phyloP scores from a whole-genome alignment of 2,797 vertebrate species.

The Darevskia mixta region DNA sequence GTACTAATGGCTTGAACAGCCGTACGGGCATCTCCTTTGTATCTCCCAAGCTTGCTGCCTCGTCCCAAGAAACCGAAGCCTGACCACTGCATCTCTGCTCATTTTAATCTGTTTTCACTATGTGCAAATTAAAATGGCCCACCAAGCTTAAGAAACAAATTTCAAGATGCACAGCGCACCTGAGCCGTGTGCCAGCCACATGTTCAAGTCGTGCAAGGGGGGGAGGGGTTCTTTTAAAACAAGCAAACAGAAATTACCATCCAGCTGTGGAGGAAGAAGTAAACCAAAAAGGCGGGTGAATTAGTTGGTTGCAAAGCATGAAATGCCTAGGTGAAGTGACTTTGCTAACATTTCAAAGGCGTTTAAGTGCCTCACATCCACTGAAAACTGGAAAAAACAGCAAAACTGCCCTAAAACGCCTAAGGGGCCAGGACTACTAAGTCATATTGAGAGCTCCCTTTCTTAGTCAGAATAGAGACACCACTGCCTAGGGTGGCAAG shows the following conservation, averaged over 20 bases:
- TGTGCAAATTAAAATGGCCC: neutral
- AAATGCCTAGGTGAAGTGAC: neutral
- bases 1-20: constrained; percentile 1
- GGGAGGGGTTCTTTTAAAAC: neutral
- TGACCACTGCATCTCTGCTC: neutral
- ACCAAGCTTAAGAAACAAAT: neutral
- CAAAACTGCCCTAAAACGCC: neutral
- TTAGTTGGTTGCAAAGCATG: neutral
- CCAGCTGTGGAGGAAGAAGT: neutral
- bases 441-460: neutral
- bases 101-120: neutral
- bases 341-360: neutral
- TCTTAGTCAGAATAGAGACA: neutral
- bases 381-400: neutral
- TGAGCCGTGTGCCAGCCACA: neutral
- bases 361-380: no score
- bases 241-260: neutral
- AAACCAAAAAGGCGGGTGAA: neutral
- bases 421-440: neutral
- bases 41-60: neutral
- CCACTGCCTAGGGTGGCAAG: no score
- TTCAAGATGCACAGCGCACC: neutral
- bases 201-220: neutral
- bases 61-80: neutral
- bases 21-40: neutral